Evolutionary conservation across 2,113 vertebrate species (phyloP).

Genomic region (Hypomesus transpacificus): DNA sequence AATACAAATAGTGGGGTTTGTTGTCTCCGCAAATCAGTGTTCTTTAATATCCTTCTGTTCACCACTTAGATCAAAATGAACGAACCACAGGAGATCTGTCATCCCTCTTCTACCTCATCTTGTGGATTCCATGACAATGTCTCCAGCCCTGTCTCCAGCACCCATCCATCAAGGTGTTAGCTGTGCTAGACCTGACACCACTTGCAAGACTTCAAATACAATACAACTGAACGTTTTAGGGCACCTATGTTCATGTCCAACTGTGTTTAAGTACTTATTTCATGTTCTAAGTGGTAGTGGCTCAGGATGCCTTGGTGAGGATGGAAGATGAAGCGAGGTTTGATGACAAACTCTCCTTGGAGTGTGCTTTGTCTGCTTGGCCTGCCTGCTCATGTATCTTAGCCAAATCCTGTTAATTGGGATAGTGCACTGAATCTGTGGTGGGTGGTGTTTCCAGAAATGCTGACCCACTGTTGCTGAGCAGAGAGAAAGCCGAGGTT

Average conservation of each 20-base stretch:
- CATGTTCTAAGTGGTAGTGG: too few relatives aligned
- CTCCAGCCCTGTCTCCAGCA: too few relatives aligned
- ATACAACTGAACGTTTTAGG: too few relatives aligned
- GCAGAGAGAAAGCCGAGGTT: too few relatives aligned
- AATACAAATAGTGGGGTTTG: too few relatives aligned
- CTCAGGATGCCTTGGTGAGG: background rate
- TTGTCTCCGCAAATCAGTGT: background rate
- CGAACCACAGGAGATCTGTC: background rate
- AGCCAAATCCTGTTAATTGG: constrained; percentile 39
- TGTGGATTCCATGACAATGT: too few relatives aligned
- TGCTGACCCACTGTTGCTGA: background rate
- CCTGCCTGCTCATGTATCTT: background rate
- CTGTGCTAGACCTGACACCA: too few relatives aligned
- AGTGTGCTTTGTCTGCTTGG: background rate
- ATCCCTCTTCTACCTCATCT: background rate
- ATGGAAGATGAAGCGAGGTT: background rate
- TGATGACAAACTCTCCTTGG: background rate
- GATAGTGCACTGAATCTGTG: constrained; percentile 30
- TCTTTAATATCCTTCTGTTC: background rate
- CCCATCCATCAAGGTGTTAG: too few relatives aligned
- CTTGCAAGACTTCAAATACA: too few relatives aligned
- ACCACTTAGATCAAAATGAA: background rate
- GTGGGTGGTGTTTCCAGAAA: constrained; percentile 11
- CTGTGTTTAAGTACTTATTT: background rate
- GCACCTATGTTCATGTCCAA: too few relatives aligned